phyloP scores from a whole-genome alignment of 2,113 vertebrate species.

The Nymphicus hollandicus region DNA sequence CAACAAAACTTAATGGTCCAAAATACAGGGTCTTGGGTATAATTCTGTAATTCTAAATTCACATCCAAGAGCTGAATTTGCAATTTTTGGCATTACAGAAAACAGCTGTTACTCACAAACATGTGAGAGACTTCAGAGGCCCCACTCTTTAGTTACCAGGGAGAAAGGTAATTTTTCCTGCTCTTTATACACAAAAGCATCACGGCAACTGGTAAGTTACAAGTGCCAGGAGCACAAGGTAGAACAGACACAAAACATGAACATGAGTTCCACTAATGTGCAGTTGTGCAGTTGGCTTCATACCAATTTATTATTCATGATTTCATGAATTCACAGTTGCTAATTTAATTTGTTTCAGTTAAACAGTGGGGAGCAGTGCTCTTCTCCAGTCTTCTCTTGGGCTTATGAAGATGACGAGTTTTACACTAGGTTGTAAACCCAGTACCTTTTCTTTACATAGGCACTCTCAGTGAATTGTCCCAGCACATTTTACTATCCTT shows the following conservation, averaged over 20 bases:
- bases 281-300: not conserved
- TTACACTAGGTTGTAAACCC: not conserved
- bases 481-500: not conserved
- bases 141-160: not conserved
- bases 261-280: not conserved
- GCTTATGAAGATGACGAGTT: not conserved
- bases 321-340: not conserved
- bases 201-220: not conserved
- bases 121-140: not conserved
- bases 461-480: not conserved
- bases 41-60: not conserved
- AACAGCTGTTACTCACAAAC: not conserved
- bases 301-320: not conserved
- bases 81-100: not conserved
- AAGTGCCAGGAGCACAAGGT: not conserved
- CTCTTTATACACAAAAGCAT: not conserved
- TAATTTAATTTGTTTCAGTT: not conserved
- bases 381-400: not conserved
- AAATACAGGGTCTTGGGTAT: not conserved
- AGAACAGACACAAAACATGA: not conserved
- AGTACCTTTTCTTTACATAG: not conserved
- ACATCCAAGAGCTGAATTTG: not conserved
- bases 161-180: not conserved
- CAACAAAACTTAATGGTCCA: not conserved
- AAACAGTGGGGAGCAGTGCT: not conserved